Evolutionary conservation across 2,113 vertebrate genomes (phyloP).

Genomic region (Neotoma lepida): DNA sequence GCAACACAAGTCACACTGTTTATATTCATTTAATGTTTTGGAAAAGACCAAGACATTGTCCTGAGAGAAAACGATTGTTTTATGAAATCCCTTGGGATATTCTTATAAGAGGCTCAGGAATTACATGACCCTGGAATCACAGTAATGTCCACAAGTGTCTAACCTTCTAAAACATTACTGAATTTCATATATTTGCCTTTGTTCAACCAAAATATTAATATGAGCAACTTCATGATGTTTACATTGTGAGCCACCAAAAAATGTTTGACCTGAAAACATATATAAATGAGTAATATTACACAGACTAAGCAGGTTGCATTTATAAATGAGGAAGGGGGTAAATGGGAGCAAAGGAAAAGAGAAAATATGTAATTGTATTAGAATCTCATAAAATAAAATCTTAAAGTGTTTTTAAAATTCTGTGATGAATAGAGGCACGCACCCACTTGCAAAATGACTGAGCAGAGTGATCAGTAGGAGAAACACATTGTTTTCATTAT

Average conservation of each 20-base stretch:
- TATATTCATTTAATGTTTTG: not conserved
- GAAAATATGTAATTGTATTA: not conserved
- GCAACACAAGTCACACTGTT: not conserved
- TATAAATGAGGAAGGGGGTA: not conserved
- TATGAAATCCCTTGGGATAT: constrained; percentile 17
- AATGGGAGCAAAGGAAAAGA: not conserved
- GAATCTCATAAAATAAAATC: not conserved
- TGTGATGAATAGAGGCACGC: not conserved
- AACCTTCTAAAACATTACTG: not conserved
- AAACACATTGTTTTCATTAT: not conserved
- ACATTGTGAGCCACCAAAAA: constrained; percentile 26
- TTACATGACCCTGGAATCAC: not conserved
- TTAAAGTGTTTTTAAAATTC: constrained; percentile 26
- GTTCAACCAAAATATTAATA: constrained; percentile 6
- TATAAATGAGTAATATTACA: not conserved
- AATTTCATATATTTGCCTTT: constrained; percentile 49
- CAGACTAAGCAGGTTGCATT: not conserved
- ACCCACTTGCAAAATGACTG: not conserved
- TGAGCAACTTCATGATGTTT: not conserved
- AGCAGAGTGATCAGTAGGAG: constrained; percentile 8
- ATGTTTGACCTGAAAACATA: not conserved
- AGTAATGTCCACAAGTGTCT: not conserved
- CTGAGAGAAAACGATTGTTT: not conserved
- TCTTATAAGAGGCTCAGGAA: not conserved
- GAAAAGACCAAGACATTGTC: not conserved